Base-by-base conservation (phyloP, 2,797 vertebrate genomes). In the Ctenosaura bakeri region DNA sequence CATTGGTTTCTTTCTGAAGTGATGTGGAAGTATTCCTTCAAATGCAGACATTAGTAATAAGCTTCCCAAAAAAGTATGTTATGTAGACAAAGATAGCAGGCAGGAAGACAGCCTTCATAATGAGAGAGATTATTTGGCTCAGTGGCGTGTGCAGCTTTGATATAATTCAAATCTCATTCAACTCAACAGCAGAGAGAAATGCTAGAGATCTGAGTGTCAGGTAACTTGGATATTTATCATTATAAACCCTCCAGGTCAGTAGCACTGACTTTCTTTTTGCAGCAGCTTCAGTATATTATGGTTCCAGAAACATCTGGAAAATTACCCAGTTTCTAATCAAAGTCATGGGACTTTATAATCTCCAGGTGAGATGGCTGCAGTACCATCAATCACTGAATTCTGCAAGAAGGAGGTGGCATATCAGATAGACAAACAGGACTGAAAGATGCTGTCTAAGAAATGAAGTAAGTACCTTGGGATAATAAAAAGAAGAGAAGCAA, bases 241-340 rank as follows among this genome's bases (percentile, higher is more conserved):
- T 92, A 96, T 93, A 95, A 96, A 95, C 88, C 90, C 94, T 93
- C 85, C 78, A 62, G 91, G 42, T 92, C 95, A 96, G 94, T 93
- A 93, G 95, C 83, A 94, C 91, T 94, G 94, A 94, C 92, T 96
- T 89, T 91, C 38, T 64, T 50, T 82, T 56, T 85, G 35, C 90
- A 94, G 93, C 93, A 94, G 92, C 92, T 93, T 93, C 94, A 94
- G 95, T 95, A 95, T 84, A 92, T 90, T 90, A 93, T 42, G 59
- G 59, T 91, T 91, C 96, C 90, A 86, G 92, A 90, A 95, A 94
- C 54, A 85, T 91, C 64, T 83, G 66, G 78, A 85, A 69, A 92
- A 42, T 83, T 83, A 93, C 94, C 93, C 95, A 95, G 90, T 94
- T 94, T 94, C 85, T 88, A 38, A 90, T 22, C 76, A 94, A 86